Evolutionary conservation across 2,888 invertebrate species (phyloP).

Genomic region (Phragmatobia fuliginosa): DNA sequence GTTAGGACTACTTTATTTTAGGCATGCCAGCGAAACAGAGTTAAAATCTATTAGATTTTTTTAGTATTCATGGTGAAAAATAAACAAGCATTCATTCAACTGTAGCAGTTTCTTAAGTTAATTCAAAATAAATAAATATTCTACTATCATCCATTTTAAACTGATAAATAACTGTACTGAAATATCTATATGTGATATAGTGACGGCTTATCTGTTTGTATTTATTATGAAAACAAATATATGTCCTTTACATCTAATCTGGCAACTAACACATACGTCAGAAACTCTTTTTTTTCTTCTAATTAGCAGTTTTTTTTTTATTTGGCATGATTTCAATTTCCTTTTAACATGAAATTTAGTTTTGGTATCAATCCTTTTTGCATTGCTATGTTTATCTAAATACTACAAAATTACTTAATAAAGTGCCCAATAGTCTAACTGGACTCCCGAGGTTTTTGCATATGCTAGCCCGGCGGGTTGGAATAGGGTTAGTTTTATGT

Average conservation of each 20-base stretch:
- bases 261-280: background rate
- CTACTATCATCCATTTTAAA: background rate
- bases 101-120: background rate
- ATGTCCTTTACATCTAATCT: conserved; percentile 2
- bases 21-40: too few relatives aligned
- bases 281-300: background rate
- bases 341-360: conserved; percentile 25
- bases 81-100: too few relatives aligned
- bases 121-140: background rate
- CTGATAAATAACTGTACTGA: background rate
- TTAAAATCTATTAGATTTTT: too few relatives aligned
- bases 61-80: too few relatives aligned
- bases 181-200: background rate
- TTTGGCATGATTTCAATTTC: conserved; percentile 39
- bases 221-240: conserved; percentile 21
- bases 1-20: too few relatives aligned
- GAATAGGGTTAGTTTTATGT: too few relatives aligned
- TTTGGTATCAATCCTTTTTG: background rate
- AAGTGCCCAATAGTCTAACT: too few relatives aligned
- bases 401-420: too few relatives aligned
- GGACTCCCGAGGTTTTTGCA: too few relatives aligned
- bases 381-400: background rate
- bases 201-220: background rate
- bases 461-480: too few relatives aligned
- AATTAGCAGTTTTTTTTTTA: conserved; percentile 34